Percentiles rank a stretch among this genome's conserved stretches.
Evolutionary conservation across 2,888 invertebrate species (phyloP).

Genomic region (Rhogogaster chlorosoma): DNA sequence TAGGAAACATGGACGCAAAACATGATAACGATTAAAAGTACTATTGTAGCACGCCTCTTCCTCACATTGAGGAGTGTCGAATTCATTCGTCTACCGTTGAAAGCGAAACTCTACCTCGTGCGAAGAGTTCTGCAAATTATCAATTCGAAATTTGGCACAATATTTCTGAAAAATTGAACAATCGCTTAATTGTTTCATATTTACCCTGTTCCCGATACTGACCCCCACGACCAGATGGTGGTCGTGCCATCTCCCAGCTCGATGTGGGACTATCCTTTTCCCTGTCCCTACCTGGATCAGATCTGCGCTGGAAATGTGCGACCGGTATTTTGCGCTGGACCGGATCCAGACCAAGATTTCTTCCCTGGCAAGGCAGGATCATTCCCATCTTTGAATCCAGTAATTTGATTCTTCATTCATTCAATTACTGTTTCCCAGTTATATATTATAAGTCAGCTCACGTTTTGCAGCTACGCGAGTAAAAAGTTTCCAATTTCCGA

Average conservation of each 20-base stretch:
- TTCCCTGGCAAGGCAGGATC: conserved; percentile 60
- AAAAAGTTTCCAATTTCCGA: neutral
- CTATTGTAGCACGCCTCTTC: neutral
- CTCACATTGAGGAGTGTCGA: neutral
- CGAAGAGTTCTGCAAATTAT: neutral
- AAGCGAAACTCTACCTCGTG: neutral
- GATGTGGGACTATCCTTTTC: conserved; percentile 64
- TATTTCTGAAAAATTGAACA: neutral
- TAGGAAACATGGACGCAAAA: neutral
- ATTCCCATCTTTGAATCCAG: conserved; percentile 2
- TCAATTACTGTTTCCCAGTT: neutral
- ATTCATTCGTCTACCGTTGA: neutral
- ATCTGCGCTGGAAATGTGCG: conserved; percentile 56
- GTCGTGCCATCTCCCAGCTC: conserved; percentile 61
- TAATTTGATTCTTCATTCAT: conserved; percentile 58
- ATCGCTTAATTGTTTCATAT: neutral
- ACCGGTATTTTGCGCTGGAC: conserved; percentile 59
- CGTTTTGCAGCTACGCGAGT: neutral
- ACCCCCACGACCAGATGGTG: conserved; percentile 60
- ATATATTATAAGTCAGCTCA: neutral
- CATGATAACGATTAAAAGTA: neutral
- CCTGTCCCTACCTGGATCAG: conserved; percentile 58
- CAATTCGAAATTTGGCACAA: neutral
- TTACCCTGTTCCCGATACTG: conserved; percentile 3
- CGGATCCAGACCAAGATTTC: conserved; percentile 60